These are phyloP conservation scores for Orientallactaga sibirica DNA, from an alignment of 2,797 vertebrate species.

Conservation along the genomic window DNA sequence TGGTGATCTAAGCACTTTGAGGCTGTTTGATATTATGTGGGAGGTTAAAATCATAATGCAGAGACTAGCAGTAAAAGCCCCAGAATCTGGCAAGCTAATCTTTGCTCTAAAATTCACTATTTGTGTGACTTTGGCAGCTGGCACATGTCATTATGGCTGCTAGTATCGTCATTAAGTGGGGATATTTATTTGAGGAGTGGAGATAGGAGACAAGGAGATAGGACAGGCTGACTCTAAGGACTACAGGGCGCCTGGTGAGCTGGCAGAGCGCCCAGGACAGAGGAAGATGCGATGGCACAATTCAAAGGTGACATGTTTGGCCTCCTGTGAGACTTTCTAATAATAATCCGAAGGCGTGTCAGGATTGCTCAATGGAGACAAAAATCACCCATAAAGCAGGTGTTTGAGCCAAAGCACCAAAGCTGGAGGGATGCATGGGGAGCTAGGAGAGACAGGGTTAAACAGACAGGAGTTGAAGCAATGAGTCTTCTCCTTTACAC, in stretches of 20 bases:
- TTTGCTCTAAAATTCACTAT: neutral
- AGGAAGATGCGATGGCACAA: neutral
- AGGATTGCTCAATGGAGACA: neutral
- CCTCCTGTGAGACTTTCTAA: constrained; percentile 52
- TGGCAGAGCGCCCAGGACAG: neutral
- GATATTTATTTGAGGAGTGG: neutral
- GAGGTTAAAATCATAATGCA: neutral
- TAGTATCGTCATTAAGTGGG: neutral
- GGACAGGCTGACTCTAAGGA: neutral
- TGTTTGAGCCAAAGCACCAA: neutral
- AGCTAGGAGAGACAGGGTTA: neutral
- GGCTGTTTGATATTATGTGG: neutral
- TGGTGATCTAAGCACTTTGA: neutral
- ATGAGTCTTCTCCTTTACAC: constrained; percentile 19
- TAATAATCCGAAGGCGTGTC: constrained; percentile 8
- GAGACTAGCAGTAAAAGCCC: neutral
- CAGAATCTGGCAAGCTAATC: neutral
- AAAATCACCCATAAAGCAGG: neutral
- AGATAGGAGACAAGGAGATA: neutral
- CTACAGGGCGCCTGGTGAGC: neutral
- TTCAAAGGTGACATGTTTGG: neutral
- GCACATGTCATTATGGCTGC: neutral
- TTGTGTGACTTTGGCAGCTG: neutral
- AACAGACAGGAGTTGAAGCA: neutral
- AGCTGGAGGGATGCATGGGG: neutral